Base-by-base conservation (phyloP, 2,888 invertebrate genomes). In the Brassicogethes aeneus region DNA sequence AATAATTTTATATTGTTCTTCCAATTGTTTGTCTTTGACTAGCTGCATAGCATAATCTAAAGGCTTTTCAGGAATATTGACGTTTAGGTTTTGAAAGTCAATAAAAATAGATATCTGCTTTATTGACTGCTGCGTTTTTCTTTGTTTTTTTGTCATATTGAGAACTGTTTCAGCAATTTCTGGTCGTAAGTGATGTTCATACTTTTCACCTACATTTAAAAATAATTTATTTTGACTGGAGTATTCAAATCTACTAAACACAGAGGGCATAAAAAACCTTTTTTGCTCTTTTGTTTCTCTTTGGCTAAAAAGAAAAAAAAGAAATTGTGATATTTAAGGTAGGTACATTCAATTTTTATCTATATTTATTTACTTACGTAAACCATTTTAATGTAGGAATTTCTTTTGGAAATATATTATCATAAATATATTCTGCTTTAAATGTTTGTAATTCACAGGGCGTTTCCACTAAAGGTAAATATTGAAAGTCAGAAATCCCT, bases 401-500 rank as follows among this genome's bases (percentile, higher is more conserved):
- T 39, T 63, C 57, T 14, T 58, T 52, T 0, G 87, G 87, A 38
- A 83, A 60, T 37, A 87, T 67, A 38, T 76, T 66, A 30, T 84
- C 74, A 51, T 82, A 71, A 32, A 83, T 69, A 59, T 79, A 81
- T 50, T 76, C 70, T 15, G 74, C 66, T 42, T 70, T 67, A 7
- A 69, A 68, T 23, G 62, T 57, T 12, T 64, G 55, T 44, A 62
- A 51, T 46, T 61, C 61, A 13, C 3, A 10, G 12, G 50, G 49
- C 41, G 36, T 34, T 46, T 73, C 64, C 47, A 69, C 65, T 51
- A 93, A 70, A 1, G 96, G 91, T 44, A 96, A 68, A 62, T 84
- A 96, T 68, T 96, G 95, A 65, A 90, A 96, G 68, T 97, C 96
- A 63, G 84, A 85, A 58, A 94, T 70, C 47, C 79, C 91, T 91